Base-by-base conservation (phyloP, 2,888 invertebrate species). In the Sarcophaga carnaria region DNA sequence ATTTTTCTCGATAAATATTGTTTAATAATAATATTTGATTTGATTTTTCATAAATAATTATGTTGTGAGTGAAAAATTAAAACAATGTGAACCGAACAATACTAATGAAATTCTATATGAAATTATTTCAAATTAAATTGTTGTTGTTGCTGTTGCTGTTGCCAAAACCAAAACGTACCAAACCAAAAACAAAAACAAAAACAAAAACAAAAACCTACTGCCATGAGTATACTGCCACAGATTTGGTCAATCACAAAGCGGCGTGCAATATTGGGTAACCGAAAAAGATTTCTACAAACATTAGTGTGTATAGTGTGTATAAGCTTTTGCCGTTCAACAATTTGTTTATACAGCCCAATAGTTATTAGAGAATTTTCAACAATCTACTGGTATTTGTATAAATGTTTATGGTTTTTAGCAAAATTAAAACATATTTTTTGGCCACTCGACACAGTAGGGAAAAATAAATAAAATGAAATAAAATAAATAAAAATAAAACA, bases 21-120 rank as follows among this genome's bases (percentile, higher is more conserved):
- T 20, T 45, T 49, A 12, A 22, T 22, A 69, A 22, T 22, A 69
- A 49, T 70, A 70, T 70, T 70, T 54, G 22, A 22, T 70, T 70
- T 54, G 37, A 37, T 54, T 54, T 54, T 54, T 70, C 14, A 17
- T 49, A 6, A 49, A 54, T 70, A 54, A 54, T 70, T 70, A 10
- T 17, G 20, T n/a, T 22, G 22, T 22, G 20, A 49, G 47, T 47
- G 47, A 47, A 69, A 69, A 49, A 69, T 69, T 17, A 49, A 69
- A 69, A 69, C 47, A 69, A 47, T 69, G 20, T 20, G 37, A 37
- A 37, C 8, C 8, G 37, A 37, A 37, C 37, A 37, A 22, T 6
- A 69, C 1, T 25, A 49, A 12, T 49, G 47, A 54, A 54, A 54
- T 17, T 54, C 12, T 54, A 0, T 45, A 45, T 20, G 10, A 22